phyloP scores from a whole-genome alignment of 2,113 vertebrate species.

The Alouatta palliata region DNA sequence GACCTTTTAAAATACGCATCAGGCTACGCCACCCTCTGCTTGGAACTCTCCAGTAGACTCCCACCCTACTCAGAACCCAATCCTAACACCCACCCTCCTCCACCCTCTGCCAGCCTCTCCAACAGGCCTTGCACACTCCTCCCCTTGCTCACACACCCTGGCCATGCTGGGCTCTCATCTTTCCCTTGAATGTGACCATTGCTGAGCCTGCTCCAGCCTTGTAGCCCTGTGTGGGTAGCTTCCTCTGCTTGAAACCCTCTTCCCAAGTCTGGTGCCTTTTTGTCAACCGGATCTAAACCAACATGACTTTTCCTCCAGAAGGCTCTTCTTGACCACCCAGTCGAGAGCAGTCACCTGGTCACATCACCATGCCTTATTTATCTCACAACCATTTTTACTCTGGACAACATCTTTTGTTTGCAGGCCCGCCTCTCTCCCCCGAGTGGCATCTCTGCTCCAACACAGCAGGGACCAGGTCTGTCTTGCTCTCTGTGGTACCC shows the following conservation, averaged over 20 bases:
- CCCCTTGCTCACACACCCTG: not conserved
- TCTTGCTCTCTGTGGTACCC: not conserved
- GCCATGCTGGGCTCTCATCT: not conserved
- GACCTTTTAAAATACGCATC: not conserved
- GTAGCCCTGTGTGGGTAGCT: too few relatives aligned
- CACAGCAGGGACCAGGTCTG: not conserved
- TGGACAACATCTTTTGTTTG: not conserved
- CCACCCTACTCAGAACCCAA: not conserved
- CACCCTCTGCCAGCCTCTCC: not conserved
- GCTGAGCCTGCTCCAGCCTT: not conserved
- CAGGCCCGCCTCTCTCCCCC: not conserved
- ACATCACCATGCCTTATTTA: not conserved
- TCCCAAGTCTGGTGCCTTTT: not conserved
- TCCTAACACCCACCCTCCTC: too few relatives aligned
- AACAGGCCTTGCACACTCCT: not conserved
- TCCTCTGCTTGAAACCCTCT: not conserved
- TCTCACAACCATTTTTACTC: not conserved
- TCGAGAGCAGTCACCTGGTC: not conserved
- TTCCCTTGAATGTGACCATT: not conserved
- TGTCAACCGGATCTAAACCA: not conserved
- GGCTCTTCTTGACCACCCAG: not conserved
- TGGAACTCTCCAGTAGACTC: not conserved
- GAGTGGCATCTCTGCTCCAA: not conserved
- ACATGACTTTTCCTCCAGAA: not conserved
- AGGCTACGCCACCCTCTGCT: not conserved